These are phyloP conservation scores for Psilopogon haemacephalus DNA, from an alignment of 2,113 vertebrate genomes.

Conservation along the genomic window DNA sequence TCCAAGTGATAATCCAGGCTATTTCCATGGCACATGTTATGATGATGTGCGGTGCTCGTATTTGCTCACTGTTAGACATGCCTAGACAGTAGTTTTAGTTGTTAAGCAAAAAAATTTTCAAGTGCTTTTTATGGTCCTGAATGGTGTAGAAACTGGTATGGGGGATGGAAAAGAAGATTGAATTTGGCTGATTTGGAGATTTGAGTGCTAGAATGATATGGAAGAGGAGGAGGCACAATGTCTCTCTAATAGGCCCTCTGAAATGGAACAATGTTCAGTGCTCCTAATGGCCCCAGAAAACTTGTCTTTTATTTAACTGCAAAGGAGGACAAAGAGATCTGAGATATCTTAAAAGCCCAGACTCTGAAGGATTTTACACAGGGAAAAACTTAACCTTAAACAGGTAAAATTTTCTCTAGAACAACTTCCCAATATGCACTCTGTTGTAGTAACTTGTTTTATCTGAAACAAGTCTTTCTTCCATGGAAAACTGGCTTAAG, in stretches of 20 bases:
- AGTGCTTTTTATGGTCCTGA: neutral
- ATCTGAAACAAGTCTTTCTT: neutral
- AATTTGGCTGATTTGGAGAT: neutral
- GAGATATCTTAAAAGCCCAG: neutral
- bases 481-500: neutral
- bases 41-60: neutral
- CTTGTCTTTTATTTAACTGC: neutral
- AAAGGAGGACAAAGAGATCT: neutral
- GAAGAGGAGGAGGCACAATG: neutral
- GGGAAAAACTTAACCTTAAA: rapidly evolving
- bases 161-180: neutral
- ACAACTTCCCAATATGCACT: neutral
- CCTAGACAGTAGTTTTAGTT: neutral
- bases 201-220: neutral
- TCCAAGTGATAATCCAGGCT: neutral
- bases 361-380: neutral
- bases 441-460: neutral
- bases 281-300: neutral
- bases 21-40: neutral
- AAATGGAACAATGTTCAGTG: neutral
- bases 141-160: neutral
- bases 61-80: neutral
- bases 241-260: neutral
- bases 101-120: neutral
- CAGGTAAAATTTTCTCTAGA: neutral